Evolutionary conservation across 2,888 invertebrate genomes (phyloP).

Genomic region (Watsonalla binaria): DNA sequence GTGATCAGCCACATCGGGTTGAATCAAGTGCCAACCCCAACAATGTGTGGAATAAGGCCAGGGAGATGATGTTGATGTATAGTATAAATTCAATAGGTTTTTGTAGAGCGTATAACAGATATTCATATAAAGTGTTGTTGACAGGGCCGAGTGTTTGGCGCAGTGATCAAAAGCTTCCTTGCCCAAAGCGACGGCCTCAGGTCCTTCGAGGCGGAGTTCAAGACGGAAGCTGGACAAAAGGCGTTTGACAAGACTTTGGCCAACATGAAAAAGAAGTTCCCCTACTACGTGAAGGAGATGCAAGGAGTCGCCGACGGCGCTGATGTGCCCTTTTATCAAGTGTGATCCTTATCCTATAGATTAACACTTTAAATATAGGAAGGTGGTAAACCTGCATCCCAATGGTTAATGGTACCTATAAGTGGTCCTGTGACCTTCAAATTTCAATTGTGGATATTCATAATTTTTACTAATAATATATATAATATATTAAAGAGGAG

Average conservation of each 20-base stretch:
- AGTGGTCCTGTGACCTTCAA: no score
- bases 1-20: no score
- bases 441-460: no score
- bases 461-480: no score
- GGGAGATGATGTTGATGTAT: no score
- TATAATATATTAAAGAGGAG: no score
- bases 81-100: neutral
- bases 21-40: no score
- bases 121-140: slow-evolving; percentile 10
- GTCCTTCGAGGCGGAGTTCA: slow-evolving; percentile 84
- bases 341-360: slow-evolving; percentile 43
- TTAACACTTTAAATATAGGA: no score
- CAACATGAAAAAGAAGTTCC: slow-evolving; percentile 83
- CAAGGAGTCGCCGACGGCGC: slow-evolving; percentile 93
- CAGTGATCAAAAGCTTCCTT: slow-evolving; percentile 85
- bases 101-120: neutral
- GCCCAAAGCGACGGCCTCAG: slow-evolving; percentile 80
- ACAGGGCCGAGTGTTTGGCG: slow-evolving; percentile 88
- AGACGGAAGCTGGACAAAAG: slow-evolving; percentile 82
- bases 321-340: slow-evolving; percentile 89
- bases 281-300: slow-evolving; percentile 90
- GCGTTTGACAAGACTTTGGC: slow-evolving; percentile 87
- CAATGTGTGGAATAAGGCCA: no score
- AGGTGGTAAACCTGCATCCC: no score
- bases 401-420: no score